Conservation (phyloP, 2,888 invertebrate species). For the Megamerina dolium region DNA sequence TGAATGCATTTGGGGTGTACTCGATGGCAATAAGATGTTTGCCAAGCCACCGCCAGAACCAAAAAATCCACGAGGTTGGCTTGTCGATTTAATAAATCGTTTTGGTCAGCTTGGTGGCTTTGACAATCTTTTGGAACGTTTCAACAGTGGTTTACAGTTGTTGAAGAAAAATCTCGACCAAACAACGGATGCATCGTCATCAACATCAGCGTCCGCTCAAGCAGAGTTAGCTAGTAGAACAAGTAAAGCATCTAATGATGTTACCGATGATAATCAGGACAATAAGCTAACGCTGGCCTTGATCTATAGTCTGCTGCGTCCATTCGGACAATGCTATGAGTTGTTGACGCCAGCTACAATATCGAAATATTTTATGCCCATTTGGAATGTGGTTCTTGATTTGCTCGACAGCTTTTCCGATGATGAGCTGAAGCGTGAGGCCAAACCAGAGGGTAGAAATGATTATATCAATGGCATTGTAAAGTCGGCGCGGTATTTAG, state of each 20-base stretch:
- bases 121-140: conserved; percentile 74
- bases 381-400: conserved; percentile 86
- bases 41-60: conserved; percentile 64
- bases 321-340: conserved; percentile 89
- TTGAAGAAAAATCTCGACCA: conserved; percentile 52
- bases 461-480: conserved; percentile 93
- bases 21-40: conserved; percentile 63
- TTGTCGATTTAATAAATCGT: conserved; percentile 90
- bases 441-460: conserved; percentile 89
- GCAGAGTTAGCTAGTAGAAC: conserved; percentile 13
- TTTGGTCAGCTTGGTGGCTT: conserved; percentile 90
- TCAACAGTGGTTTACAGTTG: conserved; percentile 65
- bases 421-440: conserved; percentile 92
- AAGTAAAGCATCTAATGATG: conserved; percentile 17
- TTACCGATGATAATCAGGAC: conserved; percentile 33
- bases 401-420: conserved; percentile 89
- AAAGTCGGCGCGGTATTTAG: conserved; percentile 84
- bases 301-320: conserved; percentile 76
- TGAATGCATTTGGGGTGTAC: conserved; percentile 51
- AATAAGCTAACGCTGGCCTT: conserved; percentile 63
- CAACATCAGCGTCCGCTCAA: conserved; percentile 16
- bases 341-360: conserved; percentile 84
- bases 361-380: conserved; percentile 86
- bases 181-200: conserved; percentile 20
- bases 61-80: conserved; percentile 87